Percentiles rank a stretch among this genome's conserved stretches.
Evolutionary conservation across 2,888 invertebrate genomes (phyloP).

Genomic region (Amphipoea lucens): DNA sequence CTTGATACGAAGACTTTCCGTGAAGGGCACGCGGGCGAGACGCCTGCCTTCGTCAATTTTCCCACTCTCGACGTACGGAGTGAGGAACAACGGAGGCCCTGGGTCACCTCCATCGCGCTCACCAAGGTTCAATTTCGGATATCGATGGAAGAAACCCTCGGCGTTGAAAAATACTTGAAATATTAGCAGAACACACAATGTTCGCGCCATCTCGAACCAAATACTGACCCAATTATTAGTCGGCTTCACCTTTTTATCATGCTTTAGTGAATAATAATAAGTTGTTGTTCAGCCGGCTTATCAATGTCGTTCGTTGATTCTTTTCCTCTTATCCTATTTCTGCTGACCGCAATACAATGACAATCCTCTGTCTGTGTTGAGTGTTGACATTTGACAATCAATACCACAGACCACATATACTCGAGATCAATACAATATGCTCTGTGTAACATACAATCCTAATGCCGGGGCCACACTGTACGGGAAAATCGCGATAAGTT

Average conservation of each 20-base stretch:
- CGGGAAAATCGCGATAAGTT: too few species aligned
- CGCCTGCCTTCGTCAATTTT: slow-evolving; percentile 92
- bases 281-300: slow-evolving; percentile 51
- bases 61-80: slow-evolving; percentile 93
- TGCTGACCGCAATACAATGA: background rate
- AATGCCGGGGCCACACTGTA: too few species aligned
- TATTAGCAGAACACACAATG: slow-evolving; percentile 68
- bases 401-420: too few species aligned
- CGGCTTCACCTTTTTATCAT: slow-evolving; percentile 58
- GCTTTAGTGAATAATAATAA: slow-evolving; percentile 28
- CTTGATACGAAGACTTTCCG: slow-evolving; percentile 90
- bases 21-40: slow-evolving; percentile 90
- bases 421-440: too few species aligned
- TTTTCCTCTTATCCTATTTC: background rate
- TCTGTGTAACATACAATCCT: too few species aligned
- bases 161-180: slow-evolving; percentile 71
- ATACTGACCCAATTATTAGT: slow-evolving; percentile 41
- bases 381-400: too few species aligned
- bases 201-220: slow-evolving; percentile 72
- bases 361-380: background rate
- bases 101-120: slow-evolving; percentile 80
- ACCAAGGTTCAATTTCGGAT: slow-evolving; percentile 80
- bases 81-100: slow-evolving; percentile 93
- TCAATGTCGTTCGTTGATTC: slow-evolving; percentile 16
- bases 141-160: slow-evolving; percentile 79